Percentiles rank a stretch among this genome's conserved stretches.
These are phyloP conservation scores for Acrocyrtus sp. DNA, from an alignment of 2,888 invertebrate species.

Conservation along the genomic window DNA sequence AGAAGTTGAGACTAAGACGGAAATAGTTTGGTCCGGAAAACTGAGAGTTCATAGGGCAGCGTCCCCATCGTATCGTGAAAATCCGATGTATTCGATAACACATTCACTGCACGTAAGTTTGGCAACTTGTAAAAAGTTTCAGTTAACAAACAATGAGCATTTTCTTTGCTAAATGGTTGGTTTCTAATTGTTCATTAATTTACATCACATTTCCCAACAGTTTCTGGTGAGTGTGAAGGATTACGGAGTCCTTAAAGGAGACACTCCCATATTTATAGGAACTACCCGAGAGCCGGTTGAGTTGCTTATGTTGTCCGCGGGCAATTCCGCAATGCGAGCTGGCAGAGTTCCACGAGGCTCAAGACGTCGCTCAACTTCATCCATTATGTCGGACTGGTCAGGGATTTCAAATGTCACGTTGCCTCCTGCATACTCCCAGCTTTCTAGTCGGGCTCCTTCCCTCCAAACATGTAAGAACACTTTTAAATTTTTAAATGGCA, in stretches of 20 bases:
- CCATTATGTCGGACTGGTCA: no score
- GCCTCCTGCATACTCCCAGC: no score
- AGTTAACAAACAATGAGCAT: no score
- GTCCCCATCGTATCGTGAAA: slow-evolving; percentile 26
- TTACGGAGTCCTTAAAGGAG: slow-evolving; percentile 41
- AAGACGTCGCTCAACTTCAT: no score
- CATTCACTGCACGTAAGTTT: slow-evolving; percentile 39
- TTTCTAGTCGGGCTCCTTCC: no score
- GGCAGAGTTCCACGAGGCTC: no score
- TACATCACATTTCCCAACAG: no score
- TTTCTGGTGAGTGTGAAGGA: slow-evolving; percentile 38
- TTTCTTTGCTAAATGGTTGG: neutral
- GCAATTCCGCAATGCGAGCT: no score
- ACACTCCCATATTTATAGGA: slow-evolving; percentile 36
- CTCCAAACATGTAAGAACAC: no score
- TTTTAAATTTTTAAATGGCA: no score
- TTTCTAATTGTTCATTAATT: no score
- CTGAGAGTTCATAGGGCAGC: slow-evolving; percentile 37
- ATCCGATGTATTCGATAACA: slow-evolving; percentile 40
- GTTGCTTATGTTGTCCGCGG: slow-evolving; percentile 23
- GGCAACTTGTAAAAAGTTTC: neutral
- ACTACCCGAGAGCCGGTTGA: slow-evolving; percentile 36
- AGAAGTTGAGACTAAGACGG: slow-evolving; percentile 33
- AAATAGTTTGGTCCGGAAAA: slow-evolving; percentile 44
- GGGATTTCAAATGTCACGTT: no score